A percentile compares a stretch with the other conserved stretches of the same genome.
Evolutionary conservation across 1,140 invertebrate species (phyloP).

Genomic region (Diprion similis): DNA sequence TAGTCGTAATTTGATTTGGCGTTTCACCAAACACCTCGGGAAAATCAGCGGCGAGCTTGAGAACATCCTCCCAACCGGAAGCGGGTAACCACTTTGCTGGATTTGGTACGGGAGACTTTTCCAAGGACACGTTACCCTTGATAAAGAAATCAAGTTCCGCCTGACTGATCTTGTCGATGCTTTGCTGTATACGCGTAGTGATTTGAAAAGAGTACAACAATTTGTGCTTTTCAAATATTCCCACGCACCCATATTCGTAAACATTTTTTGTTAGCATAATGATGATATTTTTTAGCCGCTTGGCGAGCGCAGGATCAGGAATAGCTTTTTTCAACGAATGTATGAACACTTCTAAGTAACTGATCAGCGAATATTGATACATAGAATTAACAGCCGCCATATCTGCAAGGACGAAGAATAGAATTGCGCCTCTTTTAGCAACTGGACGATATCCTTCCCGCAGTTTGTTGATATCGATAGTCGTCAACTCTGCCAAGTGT

Average conservation of each 20-base stretch:
- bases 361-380: constrained; percentile 89
- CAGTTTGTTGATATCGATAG: constrained; percentile 79
- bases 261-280: constrained; percentile 83
- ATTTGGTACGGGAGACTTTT: constrained; percentile 72
- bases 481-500: constrained; percentile 74
- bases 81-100: constrained; percentile 76
- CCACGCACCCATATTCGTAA: constrained; percentile 89
- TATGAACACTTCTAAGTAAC: constrained; percentile 81
- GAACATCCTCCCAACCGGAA: constrained; percentile 79
- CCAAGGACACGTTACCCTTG: constrained; percentile 80
- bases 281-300: constrained; percentile 82
- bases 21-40: constrained; percentile 70
- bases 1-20: constrained; percentile 69
- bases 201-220: constrained; percentile 91
- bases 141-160: constrained; percentile 89
- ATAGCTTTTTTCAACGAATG: constrained; percentile 80
- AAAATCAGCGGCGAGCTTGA: constrained; percentile 75
- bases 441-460: constrained; percentile 83
- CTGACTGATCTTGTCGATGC: constrained; percentile 68
- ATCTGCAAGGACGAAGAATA: constrained; percentile 89
- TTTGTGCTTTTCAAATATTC: constrained; percentile 91
- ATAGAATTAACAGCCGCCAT: constrained; percentile 86
- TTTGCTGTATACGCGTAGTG: constrained; percentile 80
- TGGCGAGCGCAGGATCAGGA: constrained; percentile 74
- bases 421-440: constrained; percentile 82